These are phyloP conservation scores for Anas georgica DNA, from an alignment of 2,797 vertebrate genomes.

Conservation along the genomic window DNA sequence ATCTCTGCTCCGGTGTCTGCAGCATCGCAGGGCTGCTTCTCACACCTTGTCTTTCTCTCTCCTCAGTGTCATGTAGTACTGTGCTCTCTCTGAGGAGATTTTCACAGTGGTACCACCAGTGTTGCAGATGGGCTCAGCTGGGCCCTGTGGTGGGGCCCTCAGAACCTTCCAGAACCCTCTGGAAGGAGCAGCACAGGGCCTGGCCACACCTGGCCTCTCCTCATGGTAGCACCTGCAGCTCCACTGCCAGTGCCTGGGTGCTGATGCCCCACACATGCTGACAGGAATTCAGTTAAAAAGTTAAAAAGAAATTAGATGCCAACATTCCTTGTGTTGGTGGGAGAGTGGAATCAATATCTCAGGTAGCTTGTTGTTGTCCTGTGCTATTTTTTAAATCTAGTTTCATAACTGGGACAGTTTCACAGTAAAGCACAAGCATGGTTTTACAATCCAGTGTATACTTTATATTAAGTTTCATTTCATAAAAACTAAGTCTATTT, in stretches of 20 bases:
- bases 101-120: not conserved
- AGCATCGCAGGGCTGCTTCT: not conserved
- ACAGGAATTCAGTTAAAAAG: not conserved
- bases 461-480: not conserved
- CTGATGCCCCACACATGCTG: rapidly evolving
- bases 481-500: not conserved
- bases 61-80: rapidly evolving
- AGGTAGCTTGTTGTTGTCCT: not conserved
- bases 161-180: rapidly evolving
- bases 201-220: too few species aligned
- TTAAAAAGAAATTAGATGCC: not conserved
- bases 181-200: not conserved
- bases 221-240: not conserved
- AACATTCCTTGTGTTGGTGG: not conserved
- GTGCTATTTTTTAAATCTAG: not conserved
- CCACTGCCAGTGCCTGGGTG: rapidly evolving
- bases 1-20: rapidly evolving
- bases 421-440: not conserved
- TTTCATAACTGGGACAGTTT: not conserved
- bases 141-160: rapidly evolving
- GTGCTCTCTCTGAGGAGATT: not conserved
- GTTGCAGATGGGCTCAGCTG: rapidly evolving
- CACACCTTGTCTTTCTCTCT: not conserved
- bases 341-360: not conserved
- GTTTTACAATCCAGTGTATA: not conserved